Percentiles rank a stretch among this genome's conserved stretches.
Conservation (phyloP, 2,797 vertebrate species). For the Sebastes glaucus region DNA sequence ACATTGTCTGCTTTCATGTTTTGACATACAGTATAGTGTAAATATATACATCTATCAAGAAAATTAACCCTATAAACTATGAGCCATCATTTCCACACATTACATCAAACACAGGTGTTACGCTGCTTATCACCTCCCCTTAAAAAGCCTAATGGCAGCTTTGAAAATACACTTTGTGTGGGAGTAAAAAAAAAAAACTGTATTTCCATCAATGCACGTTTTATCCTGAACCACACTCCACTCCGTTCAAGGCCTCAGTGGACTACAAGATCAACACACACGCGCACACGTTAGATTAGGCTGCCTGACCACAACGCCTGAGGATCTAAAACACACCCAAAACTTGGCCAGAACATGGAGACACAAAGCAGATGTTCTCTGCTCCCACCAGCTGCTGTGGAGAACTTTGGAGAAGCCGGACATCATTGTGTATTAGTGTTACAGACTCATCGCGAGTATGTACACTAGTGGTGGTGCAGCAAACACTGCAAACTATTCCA, state of each 20-base stretch:
- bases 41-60: constrained; percentile 4
- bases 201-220: constrained; percentile 9
- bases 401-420: constrained; percentile 56
- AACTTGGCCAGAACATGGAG: constrained; percentile 45
- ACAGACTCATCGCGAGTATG: constrained; percentile 13
- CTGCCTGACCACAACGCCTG: constrained; percentile 24
- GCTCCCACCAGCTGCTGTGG: constrained; percentile 61
- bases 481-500: constrained; percentile 2
- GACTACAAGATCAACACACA: constrained; percentile 25
- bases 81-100: constrained; percentile 6
- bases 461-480: background rate
- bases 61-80: constrained; percentile 16
- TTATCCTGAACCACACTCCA: constrained; percentile 10
- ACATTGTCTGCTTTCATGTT: background rate
- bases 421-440: constrained; percentile 56
- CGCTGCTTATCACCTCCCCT: background rate
- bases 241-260: background rate
- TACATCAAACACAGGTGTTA: constrained; percentile 11
- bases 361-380: constrained; percentile 65
- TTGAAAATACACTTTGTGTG: constrained; percentile 7
- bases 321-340: constrained; percentile 44
- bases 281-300: constrained; percentile 30
- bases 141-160: background rate
- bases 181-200: background rate
- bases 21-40: background rate